Conservation (phyloP, 92 coral and sea anemone genomes). For the Muricea muricata region DNA sequence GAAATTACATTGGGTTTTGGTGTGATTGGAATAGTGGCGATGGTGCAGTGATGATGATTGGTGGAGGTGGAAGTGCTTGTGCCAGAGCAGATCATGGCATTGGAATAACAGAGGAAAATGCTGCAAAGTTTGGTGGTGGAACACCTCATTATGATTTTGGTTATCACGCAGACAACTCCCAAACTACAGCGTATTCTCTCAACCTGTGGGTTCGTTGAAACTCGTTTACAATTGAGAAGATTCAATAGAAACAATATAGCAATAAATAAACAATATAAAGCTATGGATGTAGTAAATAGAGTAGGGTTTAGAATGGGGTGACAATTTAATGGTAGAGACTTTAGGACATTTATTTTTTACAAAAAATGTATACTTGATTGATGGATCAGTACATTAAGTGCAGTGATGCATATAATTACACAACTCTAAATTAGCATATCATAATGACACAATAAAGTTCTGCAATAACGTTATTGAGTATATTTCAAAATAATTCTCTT, state of each 20-base stretch:
- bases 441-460: too few species aligned
- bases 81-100: background rate
- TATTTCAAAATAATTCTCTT: too few species aligned
- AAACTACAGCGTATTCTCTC: background rate
- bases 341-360: background rate
- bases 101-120: background rate
- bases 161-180: background rate
- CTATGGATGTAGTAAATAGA: background rate
- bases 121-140: background rate
- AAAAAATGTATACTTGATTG: background rate
- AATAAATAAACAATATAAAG: background rate
- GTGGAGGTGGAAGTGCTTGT: background rate
- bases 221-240: background rate
- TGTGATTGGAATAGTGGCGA: background rate
- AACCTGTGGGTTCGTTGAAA: background rate
- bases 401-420: too few species aligned
- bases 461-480: too few species aligned
- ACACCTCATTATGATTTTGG: background rate
- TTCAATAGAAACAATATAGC: background rate
- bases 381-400: too few species aligned
- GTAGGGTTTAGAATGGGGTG: background rate
- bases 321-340: background rate
- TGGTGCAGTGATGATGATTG: background rate
- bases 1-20: background rate
- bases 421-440: too few species aligned